Base-by-base conservation (phyloP, 2,888 invertebrate genomes). In the Pseudoips prasinana region DNA sequence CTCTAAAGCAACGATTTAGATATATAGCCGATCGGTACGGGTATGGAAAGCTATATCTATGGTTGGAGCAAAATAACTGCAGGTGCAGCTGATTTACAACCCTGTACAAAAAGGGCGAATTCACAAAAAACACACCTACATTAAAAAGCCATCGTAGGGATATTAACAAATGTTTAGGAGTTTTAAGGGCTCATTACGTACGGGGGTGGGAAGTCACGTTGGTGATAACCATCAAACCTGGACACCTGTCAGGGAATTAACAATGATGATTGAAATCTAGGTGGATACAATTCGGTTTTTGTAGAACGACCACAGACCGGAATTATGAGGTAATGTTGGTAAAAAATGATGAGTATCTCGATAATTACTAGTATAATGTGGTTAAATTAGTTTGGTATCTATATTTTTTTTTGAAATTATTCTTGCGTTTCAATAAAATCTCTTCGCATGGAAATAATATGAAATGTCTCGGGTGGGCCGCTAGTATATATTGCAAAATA, bases 121-220 rank as follows among this genome's bases (percentile, higher is more conserved):
- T 46, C 28, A 53, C 52, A 71, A 73, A 73, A 65, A 70, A 61
- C 41, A 5, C 0, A 17, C 33, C 38, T 29, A 64, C 76, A 86
- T 86, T 83, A 84, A 84, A 82, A 81, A 77, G 54, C 61, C 75
- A 82, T 80, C 53, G 62, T 60, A 46, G 50, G 44, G 58, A 53
- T 69, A 83, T 81, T 80, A 83, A 79, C 78, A 70, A 80, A 79
- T 76, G 73, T 70, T 81, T 75, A 73, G 65, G 62, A 62, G 60
- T 65, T 70, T 78, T 72, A 73, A 68, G 58, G 60, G 48, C 65
- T 79, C 69, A 77, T 83, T 79, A 79, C 54, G 54, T 20, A 40
- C n/a, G 27, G 35, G 38, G 51, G 43, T 51, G 57, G 58, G 52
- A 48, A 54, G 45, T 41, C 10, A 45, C 46, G 40, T 29, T 38